A percentile compares a stretch with the other conserved stretches of the same genome.
phyloP scores from a whole-genome alignment of 2,797 vertebrate genomes.

The Chloroceryle inda region DNA sequence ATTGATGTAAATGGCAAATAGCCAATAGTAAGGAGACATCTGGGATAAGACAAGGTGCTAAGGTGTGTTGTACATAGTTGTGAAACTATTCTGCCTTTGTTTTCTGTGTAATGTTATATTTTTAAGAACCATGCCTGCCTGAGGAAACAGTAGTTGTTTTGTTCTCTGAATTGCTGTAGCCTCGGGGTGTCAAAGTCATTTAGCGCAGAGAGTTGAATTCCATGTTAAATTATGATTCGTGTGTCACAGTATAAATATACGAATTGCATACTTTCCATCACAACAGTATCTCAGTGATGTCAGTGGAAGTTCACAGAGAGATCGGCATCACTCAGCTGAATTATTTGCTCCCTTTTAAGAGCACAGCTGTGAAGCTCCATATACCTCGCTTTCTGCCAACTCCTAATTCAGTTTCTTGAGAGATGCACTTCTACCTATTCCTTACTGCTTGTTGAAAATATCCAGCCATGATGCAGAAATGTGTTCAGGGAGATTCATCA shows the following conservation, averaged over 20 bases:
- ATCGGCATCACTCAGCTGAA: conserved; percentile 30
- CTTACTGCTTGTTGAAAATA: not conserved
- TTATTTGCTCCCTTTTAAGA: conserved; percentile 45
- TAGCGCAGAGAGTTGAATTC: conserved; percentile 53
- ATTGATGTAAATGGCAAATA: conserved; percentile 53
- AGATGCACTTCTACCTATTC: not conserved
- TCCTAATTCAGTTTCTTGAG: not conserved
- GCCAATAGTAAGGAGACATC: conserved; percentile 50
- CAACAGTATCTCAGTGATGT: conserved; percentile 46
- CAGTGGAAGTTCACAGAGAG: conserved; percentile 59
- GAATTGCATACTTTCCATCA: conserved; percentile 54
- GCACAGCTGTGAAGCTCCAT: not conserved
- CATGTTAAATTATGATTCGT: conserved; percentile 68
- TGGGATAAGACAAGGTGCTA: conserved; percentile 49
- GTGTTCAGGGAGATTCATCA: not conserved
- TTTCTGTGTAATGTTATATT: conserved; percentile 67
- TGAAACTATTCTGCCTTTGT: conserved; percentile 71
- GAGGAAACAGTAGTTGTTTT: conserved; percentile 70
- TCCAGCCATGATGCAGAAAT: not conserved
- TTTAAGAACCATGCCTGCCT: conserved; percentile 34
- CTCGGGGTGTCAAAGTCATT: conserved; percentile 59
- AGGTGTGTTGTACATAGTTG: conserved; percentile 66
- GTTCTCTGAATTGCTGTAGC: conserved; percentile 66
- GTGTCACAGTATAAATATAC: conserved; percentile 66
- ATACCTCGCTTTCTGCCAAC: not conserved